phyloP scores from a whole-genome alignment of 2,797 vertebrate species.

The Brachyalestes nurse region DNA sequence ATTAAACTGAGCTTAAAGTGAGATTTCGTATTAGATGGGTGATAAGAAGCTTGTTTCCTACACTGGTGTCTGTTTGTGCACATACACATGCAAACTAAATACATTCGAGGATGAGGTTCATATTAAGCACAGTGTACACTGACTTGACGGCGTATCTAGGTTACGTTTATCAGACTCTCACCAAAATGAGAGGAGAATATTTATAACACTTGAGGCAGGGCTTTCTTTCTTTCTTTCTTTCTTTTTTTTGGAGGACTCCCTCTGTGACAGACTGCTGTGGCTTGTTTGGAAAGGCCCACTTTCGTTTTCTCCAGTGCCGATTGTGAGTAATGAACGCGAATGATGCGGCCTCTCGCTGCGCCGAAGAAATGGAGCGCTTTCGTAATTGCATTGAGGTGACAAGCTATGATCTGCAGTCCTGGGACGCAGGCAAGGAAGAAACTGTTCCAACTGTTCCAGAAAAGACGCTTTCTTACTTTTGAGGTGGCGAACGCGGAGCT shows the following conservation, averaged over 20 bases:
- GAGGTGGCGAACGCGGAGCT: not conserved
- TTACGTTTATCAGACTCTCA: not conserved
- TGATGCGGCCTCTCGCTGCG: not conserved
- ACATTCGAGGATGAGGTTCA: no score
- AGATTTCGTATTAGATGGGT: no score
- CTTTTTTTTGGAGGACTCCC: slow-evolving; percentile 42
- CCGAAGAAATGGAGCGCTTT: slow-evolving; percentile 25
- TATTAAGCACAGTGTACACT: not conserved
- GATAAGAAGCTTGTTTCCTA: no score
- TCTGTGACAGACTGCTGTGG: slow-evolving; percentile 37
- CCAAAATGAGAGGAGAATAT: slow-evolving; percentile 8
- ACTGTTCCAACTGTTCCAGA: not conserved
- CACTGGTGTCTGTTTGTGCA: no score
- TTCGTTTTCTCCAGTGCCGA: not conserved
- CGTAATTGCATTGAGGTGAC: slow-evolving; percentile 19
- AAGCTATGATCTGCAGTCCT: not conserved
- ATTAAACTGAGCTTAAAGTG: no score
- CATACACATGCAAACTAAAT: no score
- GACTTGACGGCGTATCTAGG: slow-evolving; percentile 12
- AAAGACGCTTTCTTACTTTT: not conserved
- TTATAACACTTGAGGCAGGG: slow-evolving; percentile 15
- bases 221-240: no score
- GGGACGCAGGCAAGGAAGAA: not conserved
- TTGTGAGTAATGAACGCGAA: slow-evolving; percentile 30
- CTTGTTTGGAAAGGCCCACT: slow-evolving; percentile 33